Percentiles rank a stretch among this genome's conserved stretches.
phyloP scores from a whole-genome alignment of 1,140 invertebrate genomes.

The Drosophila seguyi region DNA sequence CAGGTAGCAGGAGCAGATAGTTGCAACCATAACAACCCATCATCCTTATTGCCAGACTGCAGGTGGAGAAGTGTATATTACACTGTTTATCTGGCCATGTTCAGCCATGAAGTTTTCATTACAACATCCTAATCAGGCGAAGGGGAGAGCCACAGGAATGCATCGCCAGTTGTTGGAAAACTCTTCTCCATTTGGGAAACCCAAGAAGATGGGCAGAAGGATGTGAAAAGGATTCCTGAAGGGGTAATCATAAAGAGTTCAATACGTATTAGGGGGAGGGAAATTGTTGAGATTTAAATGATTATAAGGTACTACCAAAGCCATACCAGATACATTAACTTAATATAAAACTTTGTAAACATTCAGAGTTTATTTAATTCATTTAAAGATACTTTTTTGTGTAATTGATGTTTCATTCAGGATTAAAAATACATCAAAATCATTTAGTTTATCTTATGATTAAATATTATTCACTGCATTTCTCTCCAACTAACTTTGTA shows the following conservation, averaged over 20 bases:
- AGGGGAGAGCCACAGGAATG: constrained; percentile 8
- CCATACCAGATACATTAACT: not conserved
- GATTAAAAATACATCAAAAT: too few species aligned
- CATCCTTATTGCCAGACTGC: constrained; percentile 13
- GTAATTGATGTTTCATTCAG: too few species aligned
- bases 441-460: too few species aligned
- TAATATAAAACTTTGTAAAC: not conserved
- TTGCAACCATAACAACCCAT: constrained; percentile 13
- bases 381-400: not conserved
- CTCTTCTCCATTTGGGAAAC: not conserved
- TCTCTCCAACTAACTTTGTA: not conserved
- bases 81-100: constrained; percentile 29
- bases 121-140: constrained; percentile 23
- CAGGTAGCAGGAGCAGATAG: constrained; percentile 8
- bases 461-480: not conserved
- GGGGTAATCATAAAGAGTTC: not conserved
- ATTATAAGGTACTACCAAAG: not conserved
- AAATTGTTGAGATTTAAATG: not conserved
- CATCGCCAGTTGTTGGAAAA: not conserved
- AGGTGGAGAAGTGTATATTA: constrained; percentile 1
- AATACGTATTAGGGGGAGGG: too few species aligned
- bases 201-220: not conserved
- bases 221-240: not conserved
- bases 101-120: constrained; percentile 29
- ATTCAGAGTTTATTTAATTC: not conserved